Conservation (phyloP, 1,140 invertebrate species). For the Drosophila burlai region DNA sequence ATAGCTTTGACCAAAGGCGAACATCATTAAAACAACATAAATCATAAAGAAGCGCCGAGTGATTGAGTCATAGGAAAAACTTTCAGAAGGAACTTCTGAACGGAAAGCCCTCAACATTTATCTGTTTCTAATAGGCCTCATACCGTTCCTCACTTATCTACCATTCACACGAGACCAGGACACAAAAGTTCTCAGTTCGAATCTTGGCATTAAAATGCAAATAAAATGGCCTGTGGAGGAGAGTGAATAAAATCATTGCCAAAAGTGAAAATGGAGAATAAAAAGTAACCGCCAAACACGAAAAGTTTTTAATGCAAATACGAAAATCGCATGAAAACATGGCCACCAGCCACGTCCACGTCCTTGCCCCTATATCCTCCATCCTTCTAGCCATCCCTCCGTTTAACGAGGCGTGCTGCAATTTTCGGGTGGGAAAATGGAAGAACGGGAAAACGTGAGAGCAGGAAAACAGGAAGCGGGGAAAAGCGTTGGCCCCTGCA, state of each 20-base stretch:
- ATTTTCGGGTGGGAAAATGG: constrained; percentile 47
- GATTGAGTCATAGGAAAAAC: constrained; percentile 18
- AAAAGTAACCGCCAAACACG: constrained; percentile 66
- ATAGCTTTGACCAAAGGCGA: constrained; percentile 3
- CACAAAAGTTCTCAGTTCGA: constrained; percentile 18
- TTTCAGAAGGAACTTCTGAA: too few relatives aligned
- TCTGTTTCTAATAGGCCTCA: constrained; percentile 31
- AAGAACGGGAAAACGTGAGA: constrained; percentile 17
- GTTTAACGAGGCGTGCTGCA: constrained; percentile 59
- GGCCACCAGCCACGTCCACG: constrained; percentile 28
- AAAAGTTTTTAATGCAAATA: constrained; percentile 80
- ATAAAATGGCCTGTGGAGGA: constrained; percentile 35
- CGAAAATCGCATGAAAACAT: constrained; percentile 72
- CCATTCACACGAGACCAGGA: constrained; percentile 2
- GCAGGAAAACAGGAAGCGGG: constrained; percentile 68
- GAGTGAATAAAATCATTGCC: constrained; percentile 54
- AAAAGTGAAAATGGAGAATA: constrained; percentile 40
- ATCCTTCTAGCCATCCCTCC: constrained; percentile 9
- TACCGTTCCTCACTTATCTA: constrained; percentile 14
- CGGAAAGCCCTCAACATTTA: neutral
- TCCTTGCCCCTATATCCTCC: neutral
- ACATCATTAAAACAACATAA: constrained; percentile 34
- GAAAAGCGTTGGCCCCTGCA: constrained; percentile 57
- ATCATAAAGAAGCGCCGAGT: constrained; percentile 4
- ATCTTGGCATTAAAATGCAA: constrained; percentile 66